Evolutionary conservation across 2,797 vertebrate genomes (phyloP).

Genomic region (Gallinago nigripennis): DNA sequence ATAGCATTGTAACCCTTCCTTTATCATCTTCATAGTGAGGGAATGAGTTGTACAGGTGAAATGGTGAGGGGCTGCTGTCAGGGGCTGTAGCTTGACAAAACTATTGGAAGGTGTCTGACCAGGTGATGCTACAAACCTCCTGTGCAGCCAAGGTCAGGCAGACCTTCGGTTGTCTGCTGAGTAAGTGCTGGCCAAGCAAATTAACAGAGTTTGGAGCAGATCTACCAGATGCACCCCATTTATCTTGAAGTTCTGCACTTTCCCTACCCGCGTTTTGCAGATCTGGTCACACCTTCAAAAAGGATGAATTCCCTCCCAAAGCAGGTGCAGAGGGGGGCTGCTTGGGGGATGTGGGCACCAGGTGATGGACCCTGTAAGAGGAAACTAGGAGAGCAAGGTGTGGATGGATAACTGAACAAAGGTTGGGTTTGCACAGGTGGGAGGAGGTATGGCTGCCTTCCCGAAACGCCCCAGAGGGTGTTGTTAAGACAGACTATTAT

Average conservation of each 20-base stretch:
- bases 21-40: rapidly evolving
- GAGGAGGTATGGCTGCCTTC: not conserved
- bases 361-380: not conserved
- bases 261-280: not conserved
- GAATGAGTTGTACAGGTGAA: not conserved
- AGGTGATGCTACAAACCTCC: not conserved
- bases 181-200: conserved; percentile 14
- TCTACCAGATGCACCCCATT: conserved; percentile 16
- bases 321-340: not conserved
- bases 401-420: not conserved
- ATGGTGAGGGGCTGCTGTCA: not conserved
- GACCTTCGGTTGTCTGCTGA: not conserved
- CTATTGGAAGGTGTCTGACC: not conserved
- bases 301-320: rapidly evolving
- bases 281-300: not conserved
- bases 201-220: not conserved
- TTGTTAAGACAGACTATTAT: not conserved
- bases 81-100: not conserved
- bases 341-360: too few species aligned
- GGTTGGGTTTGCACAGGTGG: not conserved
- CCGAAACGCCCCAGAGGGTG: not conserved
- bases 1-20: not conserved
- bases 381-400: not conserved
- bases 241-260: not conserved
- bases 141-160: not conserved